These are phyloP conservation scores for Alaudala cheleensis DNA, from an alignment of 2,113 vertebrate genomes.

Conservation along the genomic window DNA sequence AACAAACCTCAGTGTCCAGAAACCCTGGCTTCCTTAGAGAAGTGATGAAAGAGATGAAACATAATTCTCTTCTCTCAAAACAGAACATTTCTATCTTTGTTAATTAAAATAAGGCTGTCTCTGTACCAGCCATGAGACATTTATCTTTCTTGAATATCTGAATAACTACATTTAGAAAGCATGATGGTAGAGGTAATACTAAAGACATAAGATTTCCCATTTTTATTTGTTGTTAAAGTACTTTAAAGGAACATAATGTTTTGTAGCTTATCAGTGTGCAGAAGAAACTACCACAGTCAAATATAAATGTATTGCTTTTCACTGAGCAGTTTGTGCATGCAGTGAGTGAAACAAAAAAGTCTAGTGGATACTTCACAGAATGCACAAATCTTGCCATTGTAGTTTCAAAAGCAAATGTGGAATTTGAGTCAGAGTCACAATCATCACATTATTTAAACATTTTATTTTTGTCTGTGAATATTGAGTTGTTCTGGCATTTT, in stretches of 20 bases:
- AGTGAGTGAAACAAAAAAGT: background rate
- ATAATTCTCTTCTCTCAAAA: background rate
- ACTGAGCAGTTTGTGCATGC: background rate
- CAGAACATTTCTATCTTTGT: background rate
- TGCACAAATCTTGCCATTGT: background rate
- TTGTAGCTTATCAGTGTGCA: background rate
- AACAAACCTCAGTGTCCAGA: background rate
- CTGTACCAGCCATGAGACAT: background rate
- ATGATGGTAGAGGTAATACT: background rate
- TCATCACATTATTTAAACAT: slow-evolving; percentile 58
- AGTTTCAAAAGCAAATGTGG: background rate
- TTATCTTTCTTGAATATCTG: background rate
- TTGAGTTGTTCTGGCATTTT: slow-evolving; percentile 37
- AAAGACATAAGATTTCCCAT: background rate
- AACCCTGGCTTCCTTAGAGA: background rate
- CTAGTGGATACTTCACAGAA: background rate
- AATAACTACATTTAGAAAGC: background rate
- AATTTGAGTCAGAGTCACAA: slow-evolving; percentile 5
- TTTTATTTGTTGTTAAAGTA: background rate
- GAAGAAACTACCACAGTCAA: background rate
- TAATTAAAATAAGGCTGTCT: background rate
- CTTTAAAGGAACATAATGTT: background rate
- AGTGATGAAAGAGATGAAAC: background rate
- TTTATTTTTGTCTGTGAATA: slow-evolving; percentile 62
- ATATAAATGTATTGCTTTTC: background rate